Percentiles rank a stretch among this genome's conserved stretches.
These are phyloP conservation scores for Macroramphosus scolopax DNA, from an alignment of 2,797 vertebrate species.

Conservation along the genomic window DNA sequence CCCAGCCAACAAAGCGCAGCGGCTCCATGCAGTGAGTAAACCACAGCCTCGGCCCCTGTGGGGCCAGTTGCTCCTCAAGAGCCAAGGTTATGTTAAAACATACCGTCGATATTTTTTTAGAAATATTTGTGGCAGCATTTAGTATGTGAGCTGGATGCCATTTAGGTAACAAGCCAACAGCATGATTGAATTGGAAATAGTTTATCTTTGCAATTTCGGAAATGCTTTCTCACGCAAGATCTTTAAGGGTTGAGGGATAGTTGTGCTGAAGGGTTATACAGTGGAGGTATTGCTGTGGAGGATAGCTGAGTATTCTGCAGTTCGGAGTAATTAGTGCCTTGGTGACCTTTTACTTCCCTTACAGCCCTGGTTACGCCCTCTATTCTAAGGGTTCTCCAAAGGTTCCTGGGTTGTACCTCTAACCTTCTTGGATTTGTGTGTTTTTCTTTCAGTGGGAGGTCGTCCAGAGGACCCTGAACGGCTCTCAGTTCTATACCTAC, in stretches of 20 bases:
- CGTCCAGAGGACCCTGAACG: constrained; percentile 86
- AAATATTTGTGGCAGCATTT: constrained; percentile 46
- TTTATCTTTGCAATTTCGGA: constrained; percentile 37
- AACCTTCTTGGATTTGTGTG: constrained; percentile 42
- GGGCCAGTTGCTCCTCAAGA: constrained; percentile 49
- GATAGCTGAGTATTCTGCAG: too few relatives aligned
- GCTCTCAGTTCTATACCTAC: constrained; percentile 90
- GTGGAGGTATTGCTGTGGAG: too few relatives aligned
- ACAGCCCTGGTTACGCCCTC: constrained; percentile 32
- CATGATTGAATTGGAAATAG: constrained; percentile 31
- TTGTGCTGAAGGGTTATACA: constrained; percentile 5
- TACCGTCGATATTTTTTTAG: constrained; percentile 28
- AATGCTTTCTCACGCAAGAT: constrained; percentile 20
- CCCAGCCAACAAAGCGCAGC: constrained; percentile 70
- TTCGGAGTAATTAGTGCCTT: too few relatives aligned
- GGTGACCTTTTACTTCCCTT: too few relatives aligned
- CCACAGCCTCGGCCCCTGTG: constrained; percentile 46
- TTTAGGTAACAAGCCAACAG: constrained; percentile 25
- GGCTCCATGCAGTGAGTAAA: constrained; percentile 62
- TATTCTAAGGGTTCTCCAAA: constrained; percentile 34
- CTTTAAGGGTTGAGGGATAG: constrained; percentile 23
- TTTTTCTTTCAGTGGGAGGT: constrained; percentile 88
- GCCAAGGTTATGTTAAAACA: constrained; percentile 45
- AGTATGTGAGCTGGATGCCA: constrained; percentile 16
- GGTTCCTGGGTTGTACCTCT: constrained; percentile 38